Base-by-base conservation (phyloP, 1,140 invertebrate genomes). In the Thaumatotibia leucotreta region DNA sequence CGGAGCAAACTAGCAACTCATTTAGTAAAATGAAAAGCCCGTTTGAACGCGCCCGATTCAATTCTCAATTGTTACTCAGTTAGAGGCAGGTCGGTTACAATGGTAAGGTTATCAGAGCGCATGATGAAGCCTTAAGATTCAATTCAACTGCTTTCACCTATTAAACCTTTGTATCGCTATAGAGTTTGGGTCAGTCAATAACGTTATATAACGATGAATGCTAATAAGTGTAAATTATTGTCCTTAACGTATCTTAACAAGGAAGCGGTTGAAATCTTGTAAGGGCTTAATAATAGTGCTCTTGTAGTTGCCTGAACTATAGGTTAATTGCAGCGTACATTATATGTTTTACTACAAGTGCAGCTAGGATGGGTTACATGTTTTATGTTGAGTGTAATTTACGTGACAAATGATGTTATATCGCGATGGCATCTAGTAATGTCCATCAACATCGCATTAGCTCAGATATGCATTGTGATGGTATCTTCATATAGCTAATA, bases 61-160 rank as follows among this genome's bases (percentile, higher is more conserved):
- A 76, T 82, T 77, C 33, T 49, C 22, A 64, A 82, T 84, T 79
- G 81, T 81, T 75, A 75, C 64, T 79, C 71, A 67, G 68, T 67
- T 72, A 74, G 65, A 77, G 65, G 75, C 72, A 73, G 74, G 73
- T 73, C 70, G 62, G 68, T 68, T 70, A 85, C 82, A 83, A 83
- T 82, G 74, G 75, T 35, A 80, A 83, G 83, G 74, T 89, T 87
- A 86, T 85, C 80, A 85, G 83, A 86, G 80, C 82, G 83, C 67
- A 83, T 83, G 80, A 85, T 85, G 84, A 81, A 74, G 77, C 72
- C 77, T 82, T 78, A 74, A 75, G 73, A 70, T 79, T 75, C 77
- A 76, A 81, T 77, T 79, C 74, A 75, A 54, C 67, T 65, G 79
- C 86, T 88, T 87, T 88, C 86, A 83, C 84, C 80, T 35, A 84